Conservation (phyloP, 2,797 vertebrate species). For the Tachyglossus aculeatus region DNA sequence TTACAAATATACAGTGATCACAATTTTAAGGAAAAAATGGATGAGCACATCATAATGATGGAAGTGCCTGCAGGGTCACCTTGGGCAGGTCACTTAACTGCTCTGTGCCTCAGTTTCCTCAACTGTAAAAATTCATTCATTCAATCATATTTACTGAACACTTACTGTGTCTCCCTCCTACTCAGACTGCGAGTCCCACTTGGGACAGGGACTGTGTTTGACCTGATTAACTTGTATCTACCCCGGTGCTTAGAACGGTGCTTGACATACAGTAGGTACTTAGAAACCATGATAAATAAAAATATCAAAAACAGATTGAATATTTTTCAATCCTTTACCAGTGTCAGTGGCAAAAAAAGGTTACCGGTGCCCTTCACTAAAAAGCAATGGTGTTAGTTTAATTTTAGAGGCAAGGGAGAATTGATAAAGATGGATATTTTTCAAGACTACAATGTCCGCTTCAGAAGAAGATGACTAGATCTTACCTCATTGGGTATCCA, state of each 20-base stretch:
- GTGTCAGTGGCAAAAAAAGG: constrained; percentile 16
- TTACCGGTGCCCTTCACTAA: background rate
- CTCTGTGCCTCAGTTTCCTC: too few relatives aligned
- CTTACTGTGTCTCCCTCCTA: too few relatives aligned
- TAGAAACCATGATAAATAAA: too few relatives aligned
- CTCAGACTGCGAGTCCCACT: too few relatives aligned
- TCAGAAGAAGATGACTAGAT: background rate
- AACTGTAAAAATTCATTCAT: too few relatives aligned
- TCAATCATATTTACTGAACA: too few relatives aligned
- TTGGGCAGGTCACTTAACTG: too few relatives aligned
- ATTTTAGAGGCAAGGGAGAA: background rate
- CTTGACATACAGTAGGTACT: too few relatives aligned
- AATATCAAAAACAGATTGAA: constrained; percentile 18
- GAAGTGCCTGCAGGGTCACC: too few relatives aligned
- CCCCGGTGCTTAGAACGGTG: too few relatives aligned
- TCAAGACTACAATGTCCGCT: background rate
- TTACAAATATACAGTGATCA: constrained; percentile 3
- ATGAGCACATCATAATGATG: background rate
- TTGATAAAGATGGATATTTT: background rate
- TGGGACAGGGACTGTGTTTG: too few relatives aligned
- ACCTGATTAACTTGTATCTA: too few relatives aligned
- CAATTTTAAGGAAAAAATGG: constrained; percentile 28
- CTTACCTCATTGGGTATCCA: constrained; percentile 61
- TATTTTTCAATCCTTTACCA: constrained; percentile 27
- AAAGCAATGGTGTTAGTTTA: background rate